A percentile compares a stretch with the other conserved stretches of the same genome.
phyloP scores from a whole-genome alignment of 2,113 vertebrate species.

The Cyphomyrus discorhynchus region DNA sequence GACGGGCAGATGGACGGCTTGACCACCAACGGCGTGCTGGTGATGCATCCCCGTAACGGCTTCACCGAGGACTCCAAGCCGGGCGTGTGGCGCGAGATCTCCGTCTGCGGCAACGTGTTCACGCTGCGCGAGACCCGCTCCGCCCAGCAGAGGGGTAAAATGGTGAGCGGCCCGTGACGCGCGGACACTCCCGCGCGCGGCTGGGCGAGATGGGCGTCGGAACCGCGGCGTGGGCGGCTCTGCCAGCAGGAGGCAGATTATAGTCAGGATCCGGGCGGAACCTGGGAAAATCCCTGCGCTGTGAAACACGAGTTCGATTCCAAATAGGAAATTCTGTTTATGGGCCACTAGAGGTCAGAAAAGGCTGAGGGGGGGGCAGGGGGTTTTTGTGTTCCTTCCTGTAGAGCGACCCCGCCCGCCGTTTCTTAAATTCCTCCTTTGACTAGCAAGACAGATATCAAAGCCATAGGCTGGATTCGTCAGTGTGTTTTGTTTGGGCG shows the following conservation, averaged over 20 bases:
- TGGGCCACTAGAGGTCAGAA: neutral
- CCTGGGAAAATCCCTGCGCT: neutral
- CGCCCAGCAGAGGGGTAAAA: slow-evolving; percentile 91
- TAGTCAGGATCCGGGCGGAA: neutral
- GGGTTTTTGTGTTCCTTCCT: neutral
- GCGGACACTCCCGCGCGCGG: neutral
- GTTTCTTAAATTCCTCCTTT: neutral
- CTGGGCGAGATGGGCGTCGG: neutral
- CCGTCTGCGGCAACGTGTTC: slow-evolving; percentile 93
- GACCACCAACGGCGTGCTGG: slow-evolving; percentile 94
- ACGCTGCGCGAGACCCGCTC: slow-evolving; percentile 92
- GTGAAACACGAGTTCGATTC: neutral
- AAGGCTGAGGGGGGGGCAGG: neutral
- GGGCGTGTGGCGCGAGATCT: slow-evolving; percentile 97
- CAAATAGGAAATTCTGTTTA: neutral
- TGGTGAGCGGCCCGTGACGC: slow-evolving; percentile 61
- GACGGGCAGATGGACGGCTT: slow-evolving; percentile 96
- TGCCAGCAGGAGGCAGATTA: neutral
- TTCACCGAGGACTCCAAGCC: slow-evolving; percentile 95
- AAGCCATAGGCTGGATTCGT: neutral
- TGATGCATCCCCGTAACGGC: slow-evolving; percentile 92
- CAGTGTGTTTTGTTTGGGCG: slow-evolving; percentile 17
- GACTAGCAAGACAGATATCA: neutral
- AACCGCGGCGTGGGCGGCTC: neutral
- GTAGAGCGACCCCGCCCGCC: neutral